Evolutionary conservation across 2,888 invertebrate species (phyloP), one percentile per base, ranked within the genome.

Genomic region (Caenorhabditis sp.): DNA sequence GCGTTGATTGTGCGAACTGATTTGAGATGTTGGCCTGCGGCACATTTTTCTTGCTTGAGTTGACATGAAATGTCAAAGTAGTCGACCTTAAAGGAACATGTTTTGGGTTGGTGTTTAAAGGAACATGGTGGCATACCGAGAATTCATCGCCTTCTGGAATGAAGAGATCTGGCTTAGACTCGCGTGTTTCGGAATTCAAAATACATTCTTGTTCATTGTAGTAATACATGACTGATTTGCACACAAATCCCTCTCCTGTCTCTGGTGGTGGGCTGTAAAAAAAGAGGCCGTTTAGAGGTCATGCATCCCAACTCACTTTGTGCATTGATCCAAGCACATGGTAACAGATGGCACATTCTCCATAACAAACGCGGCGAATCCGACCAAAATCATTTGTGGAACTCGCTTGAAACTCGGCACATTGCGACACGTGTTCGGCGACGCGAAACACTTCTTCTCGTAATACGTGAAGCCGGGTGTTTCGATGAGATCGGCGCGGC

Each of bases 161-260:
- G 82, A 87, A 86, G 26, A 87, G 74, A 54, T 88, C 86, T 26
- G 87, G 86, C 75, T 87, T 84, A 53, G 83, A 78, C 53, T 66
- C 72, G 54, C 85, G 78, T 24, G 83, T 81, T 64, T 87, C 87
- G n/a, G 86, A 83, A 71, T 87, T 87, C 55, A 87, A 73, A 69
- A 87, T 87, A 76, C 87, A 87, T 71, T 87, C 87, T 68, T 82
- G 82, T 65, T 87, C 86, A 69, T 86, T 87, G 83, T 87, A 88
- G 79, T 88, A 87, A 79, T 87, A 87, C 87, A 87, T 87, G 55
- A 83, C 87, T n/a, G 87, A 88, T 70, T 85, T 86, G 82, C 87
- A 87, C 43, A 81, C 81, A 75, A 86, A 86, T 64, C 81, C 81
- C 23, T 84, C 83, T 51, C 86, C 87, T 50, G 86, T 85, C 81